These are phyloP conservation scores for Taenaris catops DNA, from an alignment of 2,888 invertebrate species.

Conservation along the genomic window DNA sequence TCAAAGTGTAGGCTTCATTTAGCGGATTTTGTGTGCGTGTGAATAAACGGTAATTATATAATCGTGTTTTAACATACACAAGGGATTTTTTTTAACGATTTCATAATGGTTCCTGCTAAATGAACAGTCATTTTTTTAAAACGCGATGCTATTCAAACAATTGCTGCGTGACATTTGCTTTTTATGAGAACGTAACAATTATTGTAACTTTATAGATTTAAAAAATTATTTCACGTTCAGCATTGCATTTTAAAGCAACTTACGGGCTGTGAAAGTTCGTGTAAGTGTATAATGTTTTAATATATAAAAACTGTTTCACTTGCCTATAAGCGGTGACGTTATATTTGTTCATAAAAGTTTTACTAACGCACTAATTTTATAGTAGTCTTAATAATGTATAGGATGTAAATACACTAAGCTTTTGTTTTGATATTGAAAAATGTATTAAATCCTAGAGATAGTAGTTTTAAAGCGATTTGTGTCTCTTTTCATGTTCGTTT, in stretches of 20 bases:
- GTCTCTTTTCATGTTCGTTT: too few relatives aligned
- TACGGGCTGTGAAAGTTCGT: too few relatives aligned
- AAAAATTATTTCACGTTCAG: slow-evolving; percentile 8
- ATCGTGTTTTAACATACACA: slow-evolving; percentile 55
- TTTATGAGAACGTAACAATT: slow-evolving; percentile 13
- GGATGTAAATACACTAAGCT: too few relatives aligned
- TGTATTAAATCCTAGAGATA: too few relatives aligned
- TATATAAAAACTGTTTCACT: too few relatives aligned
- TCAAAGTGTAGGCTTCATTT: slow-evolving; percentile 69
- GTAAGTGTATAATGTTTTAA: too few relatives aligned
- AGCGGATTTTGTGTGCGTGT: slow-evolving; percentile 58
- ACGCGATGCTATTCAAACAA: slow-evolving; percentile 26
- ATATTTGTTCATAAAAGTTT: too few relatives aligned
- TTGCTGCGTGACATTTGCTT: slow-evolving; percentile 18
- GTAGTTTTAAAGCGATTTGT: too few relatives aligned
- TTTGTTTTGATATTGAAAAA: too few relatives aligned
- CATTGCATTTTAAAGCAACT: neutral
- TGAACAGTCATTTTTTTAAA: slow-evolving; percentile 42
- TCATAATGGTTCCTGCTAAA: slow-evolving; percentile 48
- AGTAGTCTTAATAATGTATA: too few relatives aligned
- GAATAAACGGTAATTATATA: slow-evolving; percentile 64
- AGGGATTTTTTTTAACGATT: slow-evolving; percentile 55
- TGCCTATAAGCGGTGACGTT: too few relatives aligned
- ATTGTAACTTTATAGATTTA: slow-evolving; percentile 10
- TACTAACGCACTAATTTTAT: too few relatives aligned